Evolutionary conservation across 1,140 invertebrate genomes (phyloP).

Genomic region (Ostrea edulis): DNA sequence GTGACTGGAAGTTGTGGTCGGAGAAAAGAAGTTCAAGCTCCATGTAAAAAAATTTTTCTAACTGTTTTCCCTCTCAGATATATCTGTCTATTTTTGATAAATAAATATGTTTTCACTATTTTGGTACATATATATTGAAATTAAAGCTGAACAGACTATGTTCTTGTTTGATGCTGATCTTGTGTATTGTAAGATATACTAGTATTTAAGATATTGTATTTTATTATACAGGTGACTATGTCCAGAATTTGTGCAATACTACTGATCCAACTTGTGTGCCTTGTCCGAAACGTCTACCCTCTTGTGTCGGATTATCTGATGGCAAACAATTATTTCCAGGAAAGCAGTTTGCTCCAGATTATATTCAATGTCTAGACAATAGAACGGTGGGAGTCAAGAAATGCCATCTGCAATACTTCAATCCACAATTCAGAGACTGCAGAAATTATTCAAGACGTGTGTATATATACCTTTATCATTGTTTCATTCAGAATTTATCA

Average conservation of each 20-base stretch:
- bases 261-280: conserved; percentile 50
- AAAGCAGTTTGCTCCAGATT: conserved; percentile 51
- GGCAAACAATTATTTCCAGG: conserved; percentile 56
- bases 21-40: conserved; percentile 43
- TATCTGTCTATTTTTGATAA: too few relatives aligned
- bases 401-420: conserved; percentile 54
- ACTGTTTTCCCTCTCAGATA: too few relatives aligned
- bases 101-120: too few relatives aligned
- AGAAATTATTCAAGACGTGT: conserved; percentile 42
- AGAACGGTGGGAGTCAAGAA: conserved; percentile 55
- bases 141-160: too few relatives aligned
- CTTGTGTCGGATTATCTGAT: conserved; percentile 57
- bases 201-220: not conserved
- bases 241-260: conserved; percentile 56
- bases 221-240: conserved; percentile 59
- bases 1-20: conserved; percentile 42
- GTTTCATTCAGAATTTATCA: too few relatives aligned
- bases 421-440: conserved; percentile 50
- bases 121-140: too few relatives aligned
- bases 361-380: conserved; percentile 57
- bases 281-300: conserved; percentile 54
- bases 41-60: conserved; percentile 47
- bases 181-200: not conserved
- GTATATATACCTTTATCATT: not conserved
- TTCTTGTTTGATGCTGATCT: too few relatives aligned